phyloP scores from a whole-genome alignment of 2,113 vertebrate genomes.

The Pollimyrus isidori region DNA sequence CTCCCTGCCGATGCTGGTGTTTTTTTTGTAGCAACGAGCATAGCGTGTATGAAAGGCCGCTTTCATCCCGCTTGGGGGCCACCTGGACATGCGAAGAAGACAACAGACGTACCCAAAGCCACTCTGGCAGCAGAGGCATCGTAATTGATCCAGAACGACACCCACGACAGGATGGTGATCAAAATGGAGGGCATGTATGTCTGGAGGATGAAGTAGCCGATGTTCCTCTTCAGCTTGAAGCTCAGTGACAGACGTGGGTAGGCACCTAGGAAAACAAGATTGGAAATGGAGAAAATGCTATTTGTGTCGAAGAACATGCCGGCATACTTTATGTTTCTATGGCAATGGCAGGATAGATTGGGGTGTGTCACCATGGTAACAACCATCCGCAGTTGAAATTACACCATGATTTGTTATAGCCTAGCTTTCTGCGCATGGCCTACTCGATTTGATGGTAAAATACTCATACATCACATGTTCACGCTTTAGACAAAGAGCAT shows the following conservation, averaged over 20 bases:
- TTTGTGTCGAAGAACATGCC: slow-evolving; percentile 35
- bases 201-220: slow-evolving; percentile 98
- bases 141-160: slow-evolving; percentile 99
- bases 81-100: not conserved
- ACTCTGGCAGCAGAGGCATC: slow-evolving; percentile 96
- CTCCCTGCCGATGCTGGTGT: not conserved
- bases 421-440: slow-evolving; percentile 37
- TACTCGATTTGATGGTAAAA: not conserved
- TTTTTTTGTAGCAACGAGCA: not conserved
- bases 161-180: slow-evolving; percentile 98
- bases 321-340: slow-evolving; percentile 26
- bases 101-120: slow-evolving; percentile 77
- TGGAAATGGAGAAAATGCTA: slow-evolving; percentile 20
- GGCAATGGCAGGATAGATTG: slow-evolving; percentile 36
- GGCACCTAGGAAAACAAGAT: slow-evolving; percentile 65
- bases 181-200: slow-evolving; percentile 98
- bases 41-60: not conserved
- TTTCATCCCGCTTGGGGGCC: not conserved
- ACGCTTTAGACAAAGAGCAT: not conserved
- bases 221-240: slow-evolving; percentile 94
- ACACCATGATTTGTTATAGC: slow-evolving; percentile 36
- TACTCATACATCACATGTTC: not conserved
- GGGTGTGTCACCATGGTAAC: slow-evolving; percentile 47
- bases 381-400: slow-evolving; percentile 32
- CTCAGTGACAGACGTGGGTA: slow-evolving; percentile 95